Percentiles rank a stretch among this genome's conserved stretches.
Evolutionary conservation across 2,113 vertebrate species (phyloP).

Genomic region (Sander vitreus): DNA sequence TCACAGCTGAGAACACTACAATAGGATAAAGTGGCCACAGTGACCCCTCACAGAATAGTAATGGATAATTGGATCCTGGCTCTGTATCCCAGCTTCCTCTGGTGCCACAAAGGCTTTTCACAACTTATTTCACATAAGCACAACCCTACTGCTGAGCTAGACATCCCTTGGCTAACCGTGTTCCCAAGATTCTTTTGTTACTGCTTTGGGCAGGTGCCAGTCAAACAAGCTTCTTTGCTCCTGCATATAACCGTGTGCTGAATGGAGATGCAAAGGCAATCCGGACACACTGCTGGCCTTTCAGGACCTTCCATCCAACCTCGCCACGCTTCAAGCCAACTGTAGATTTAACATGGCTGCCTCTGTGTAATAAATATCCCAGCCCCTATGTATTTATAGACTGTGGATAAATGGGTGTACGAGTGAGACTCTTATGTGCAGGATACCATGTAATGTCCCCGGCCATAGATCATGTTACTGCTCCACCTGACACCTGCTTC

Average conservation of each 20-base stretch:
- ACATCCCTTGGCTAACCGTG: no score
- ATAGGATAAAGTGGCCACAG: background rate
- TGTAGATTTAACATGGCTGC: slow-evolving; percentile 12
- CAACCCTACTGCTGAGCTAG: no score
- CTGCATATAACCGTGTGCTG: no score
- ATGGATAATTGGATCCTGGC: background rate
- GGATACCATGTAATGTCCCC: slow-evolving; percentile 57
- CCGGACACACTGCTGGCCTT: no score
- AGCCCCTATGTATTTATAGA: slow-evolving; percentile 69
- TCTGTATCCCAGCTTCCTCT: no score
- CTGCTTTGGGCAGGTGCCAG: no score
- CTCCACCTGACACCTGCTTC: slow-evolving; percentile 60
- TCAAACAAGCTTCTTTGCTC: no score
- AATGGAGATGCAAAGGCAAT: background rate
- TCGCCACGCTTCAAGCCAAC: slow-evolving; percentile 1
- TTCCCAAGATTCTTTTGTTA: no score
- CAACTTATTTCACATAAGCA: no score
- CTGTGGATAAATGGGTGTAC: slow-evolving; percentile 18
- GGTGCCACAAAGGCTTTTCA: no score
- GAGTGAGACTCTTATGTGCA: slow-evolving; percentile 37
- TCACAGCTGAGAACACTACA: no score
- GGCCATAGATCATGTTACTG: slow-evolving; percentile 59
- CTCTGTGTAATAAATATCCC: slow-evolving; percentile 59
- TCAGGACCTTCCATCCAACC: no score
- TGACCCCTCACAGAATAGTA: background rate